Evolutionary conservation across 2,797 vertebrate species (phyloP), one percentile per base, ranked within the genome.

Genomic region (Synaphobranchus kaupii): DNA sequence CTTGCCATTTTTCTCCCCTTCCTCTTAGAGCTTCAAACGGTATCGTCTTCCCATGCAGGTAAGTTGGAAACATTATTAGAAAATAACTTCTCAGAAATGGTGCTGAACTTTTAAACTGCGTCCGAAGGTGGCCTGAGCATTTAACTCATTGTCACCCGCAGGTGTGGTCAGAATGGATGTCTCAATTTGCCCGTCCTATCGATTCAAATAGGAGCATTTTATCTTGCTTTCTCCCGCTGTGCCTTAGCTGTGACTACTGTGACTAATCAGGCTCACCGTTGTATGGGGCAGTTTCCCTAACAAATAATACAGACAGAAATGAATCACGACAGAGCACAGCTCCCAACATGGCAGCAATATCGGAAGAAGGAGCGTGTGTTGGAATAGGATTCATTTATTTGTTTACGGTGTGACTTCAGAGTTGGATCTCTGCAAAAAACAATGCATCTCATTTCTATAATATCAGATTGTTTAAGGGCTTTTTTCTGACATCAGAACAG

Each of bases 271-370:
- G 48, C 88, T 71, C 76, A 34, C 83, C 78, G 76, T 90, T 86
- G 66, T 84, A 85, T 48, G 83, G 63, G 86, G 83, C 86, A 88
- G 86, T 90, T 88, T 88, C 85, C 88, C 84, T 71, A 86, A 90
- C 87, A 68, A 87, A 91, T 90, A 89, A 90, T 89, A 89, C 81
- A 63, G 86, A 90, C 84, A 58, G 81, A 89, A 88, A 88, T 90
- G 48, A 63, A 88, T 89, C 89, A 90, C 63, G 31, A 22, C 85
- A 86, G 17, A 76, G 25, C 84, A 47, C 4, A 1, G 28, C 50
- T 50, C 50, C 39, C 52, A 48, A n/a, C 50, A 52, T 78, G 84
- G 80, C 58, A 25, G 58, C 78, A 78, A 31, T 73, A 34, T 73
- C 9, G 22, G 50, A 17, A 44, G n/a, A 1, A 88, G 25, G n/a